Evolutionary conservation across 35 echinoderm and acorn worm genomes (phyloP).

Genomic region (Eucidaris tribuloides): DNA sequence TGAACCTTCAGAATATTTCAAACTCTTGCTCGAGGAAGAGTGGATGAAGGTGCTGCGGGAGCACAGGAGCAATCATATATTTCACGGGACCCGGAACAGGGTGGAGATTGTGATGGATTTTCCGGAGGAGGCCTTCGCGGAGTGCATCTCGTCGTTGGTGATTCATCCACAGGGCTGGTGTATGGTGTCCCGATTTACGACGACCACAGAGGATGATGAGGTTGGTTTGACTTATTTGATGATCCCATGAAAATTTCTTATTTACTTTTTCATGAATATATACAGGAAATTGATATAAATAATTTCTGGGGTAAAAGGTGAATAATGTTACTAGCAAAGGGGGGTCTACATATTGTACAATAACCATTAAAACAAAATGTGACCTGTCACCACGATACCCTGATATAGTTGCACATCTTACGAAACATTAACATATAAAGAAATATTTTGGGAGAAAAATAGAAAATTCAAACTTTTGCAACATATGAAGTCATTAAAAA

Average conservation of each 20-base stretch:
- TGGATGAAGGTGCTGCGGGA: constrained; percentile 30
- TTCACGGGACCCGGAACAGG: constrained; percentile 50
- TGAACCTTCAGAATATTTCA: constrained; percentile 54
- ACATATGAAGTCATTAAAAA: too few species aligned
- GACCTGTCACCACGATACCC: too few species aligned
- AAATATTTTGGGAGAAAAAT: too few species aligned
- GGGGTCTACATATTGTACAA: too few species aligned
- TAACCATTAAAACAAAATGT: too few species aligned
- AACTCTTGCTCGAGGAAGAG: constrained; percentile 43
- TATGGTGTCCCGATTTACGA: constrained; percentile 91
- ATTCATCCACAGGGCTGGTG: constrained; percentile 96
- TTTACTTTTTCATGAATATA: not conserved
- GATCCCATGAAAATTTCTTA: not conserved
- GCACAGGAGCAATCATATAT: constrained; percentile 44
- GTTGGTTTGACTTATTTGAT: constrained; percentile 7
- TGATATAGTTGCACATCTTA: too few species aligned
- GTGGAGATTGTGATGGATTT: constrained; percentile 90
- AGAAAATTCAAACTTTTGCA: too few species aligned
- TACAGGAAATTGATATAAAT: not conserved
- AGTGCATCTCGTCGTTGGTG: constrained; percentile 87
- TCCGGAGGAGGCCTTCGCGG: constrained; percentile 58
- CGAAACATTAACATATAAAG: too few species aligned
- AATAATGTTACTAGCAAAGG: too few species aligned
- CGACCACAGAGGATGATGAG: constrained; percentile 82
- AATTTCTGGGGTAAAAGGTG: too few species aligned